Evolutionary conservation across 1,140 invertebrate species (phyloP).

Genomic region (Drosophila simulans): DNA sequence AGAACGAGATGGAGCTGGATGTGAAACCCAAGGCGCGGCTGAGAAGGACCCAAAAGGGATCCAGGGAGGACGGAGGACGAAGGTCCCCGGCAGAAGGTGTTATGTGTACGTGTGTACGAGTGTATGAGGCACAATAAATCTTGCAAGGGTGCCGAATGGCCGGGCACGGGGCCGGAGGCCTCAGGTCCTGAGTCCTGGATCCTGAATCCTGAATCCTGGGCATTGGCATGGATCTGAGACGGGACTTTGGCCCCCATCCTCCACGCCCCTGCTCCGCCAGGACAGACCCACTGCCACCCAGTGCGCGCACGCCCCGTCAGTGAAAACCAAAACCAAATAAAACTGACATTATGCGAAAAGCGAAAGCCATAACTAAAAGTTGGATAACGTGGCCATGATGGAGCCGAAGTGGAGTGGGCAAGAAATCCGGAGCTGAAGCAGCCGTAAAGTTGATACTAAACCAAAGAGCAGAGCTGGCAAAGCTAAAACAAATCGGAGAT

Average conservation of each 20-base stretch:
- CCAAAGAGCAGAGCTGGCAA: constrained; percentile 29
- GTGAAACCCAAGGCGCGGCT: constrained; percentile 29
- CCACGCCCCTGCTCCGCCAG: not conserved
- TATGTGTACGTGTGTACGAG: constrained; percentile 42
- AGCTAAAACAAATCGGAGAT: constrained; percentile 43
- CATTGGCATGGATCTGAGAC: constrained; percentile 35
- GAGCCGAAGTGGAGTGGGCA: constrained; percentile 22
- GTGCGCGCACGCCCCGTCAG: constrained; percentile 23
- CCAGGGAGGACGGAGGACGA: not conserved
- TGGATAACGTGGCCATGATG: constrained; percentile 77
- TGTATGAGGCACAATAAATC: constrained; percentile 76
- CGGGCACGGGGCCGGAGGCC: constrained; percentile 23
- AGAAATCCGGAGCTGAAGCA: constrained; percentile 19
- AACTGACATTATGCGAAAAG: constrained; percentile 83
- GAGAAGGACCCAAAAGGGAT: not conserved
- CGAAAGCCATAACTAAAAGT: constrained; percentile 83
- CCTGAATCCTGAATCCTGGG: not conserved
- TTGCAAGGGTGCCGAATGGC: constrained; percentile 76
- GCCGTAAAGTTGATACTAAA: constrained; percentile 70
- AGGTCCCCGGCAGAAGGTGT: constrained; percentile 51
- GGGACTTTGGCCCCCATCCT: constrained; percentile 12
- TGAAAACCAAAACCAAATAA: constrained; percentile 83
- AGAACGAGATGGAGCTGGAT: constrained; percentile 48
- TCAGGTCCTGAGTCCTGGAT: not conserved
- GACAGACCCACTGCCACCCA: not conserved